Percentiles rank a stretch among this genome's conserved stretches.
Evolutionary conservation across 2,888 invertebrate species (phyloP).

Genomic region (Lydus trimaculatus): DNA sequence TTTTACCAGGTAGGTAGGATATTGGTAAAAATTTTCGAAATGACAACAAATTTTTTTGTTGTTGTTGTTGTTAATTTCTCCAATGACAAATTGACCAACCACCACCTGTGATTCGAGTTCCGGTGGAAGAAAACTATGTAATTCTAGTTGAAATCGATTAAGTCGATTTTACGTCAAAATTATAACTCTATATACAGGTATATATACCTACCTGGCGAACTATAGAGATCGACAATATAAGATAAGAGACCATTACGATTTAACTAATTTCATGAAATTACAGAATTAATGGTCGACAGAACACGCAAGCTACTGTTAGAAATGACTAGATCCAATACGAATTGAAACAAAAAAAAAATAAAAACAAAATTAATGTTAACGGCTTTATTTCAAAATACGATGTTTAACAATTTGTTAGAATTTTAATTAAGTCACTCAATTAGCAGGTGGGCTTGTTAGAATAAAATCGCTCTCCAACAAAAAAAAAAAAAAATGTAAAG

Average conservation of each 20-base stretch:
- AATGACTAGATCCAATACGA: neutral
- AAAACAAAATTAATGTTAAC: neutral
- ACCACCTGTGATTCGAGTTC: no score
- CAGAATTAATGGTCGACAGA: slow-evolving; percentile 24
- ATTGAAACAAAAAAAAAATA: neutral
- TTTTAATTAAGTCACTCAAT: neutral
- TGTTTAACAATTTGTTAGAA: neutral
- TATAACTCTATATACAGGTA: neutral
- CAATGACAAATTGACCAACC: neutral
- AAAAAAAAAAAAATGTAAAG: neutral
- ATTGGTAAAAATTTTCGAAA: neutral
- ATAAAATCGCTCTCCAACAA: neutral
- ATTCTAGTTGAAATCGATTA: neutral
- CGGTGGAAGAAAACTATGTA: no score
- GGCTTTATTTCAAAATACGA: neutral
- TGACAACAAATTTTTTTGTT: no score
- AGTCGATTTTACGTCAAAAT: neutral
- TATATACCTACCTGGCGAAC: neutral
- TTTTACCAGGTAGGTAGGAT: slow-evolving; percentile 81
- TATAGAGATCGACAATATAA: neutral
- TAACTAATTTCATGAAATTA: slow-evolving; percentile 31
- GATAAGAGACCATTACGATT: slow-evolving; percentile 20
- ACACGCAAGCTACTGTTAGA: slow-evolving; percentile 6
- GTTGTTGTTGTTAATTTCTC: neutral
- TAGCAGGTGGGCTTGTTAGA: neutral